Evolutionary conservation across 2,797 vertebrate genomes (phyloP), one percentile per base, ranked within the genome.

Genomic region (Poeciliopsis turneri): DNA sequence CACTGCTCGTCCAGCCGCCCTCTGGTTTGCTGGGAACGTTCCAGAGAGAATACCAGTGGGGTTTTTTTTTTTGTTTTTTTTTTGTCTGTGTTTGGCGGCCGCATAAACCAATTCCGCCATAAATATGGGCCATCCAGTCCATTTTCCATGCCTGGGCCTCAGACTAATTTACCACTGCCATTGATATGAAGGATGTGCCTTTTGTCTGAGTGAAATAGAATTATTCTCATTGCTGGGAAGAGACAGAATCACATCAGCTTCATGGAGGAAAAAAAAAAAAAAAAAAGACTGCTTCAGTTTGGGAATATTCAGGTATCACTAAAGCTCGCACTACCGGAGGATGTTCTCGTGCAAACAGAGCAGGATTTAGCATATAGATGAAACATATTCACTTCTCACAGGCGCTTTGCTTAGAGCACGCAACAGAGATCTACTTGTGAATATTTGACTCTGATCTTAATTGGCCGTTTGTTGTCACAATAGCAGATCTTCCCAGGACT

Each of bases 61-160:
- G 33, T 3, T 3, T 33, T 33, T 33, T 33, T 33, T 33, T 33
- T 33, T 33, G 1, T 33, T 87, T 92, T 92, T 86, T 87, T 82
- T 87, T 79, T 84, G 82, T 91, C 83, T 93, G 82, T 92, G 89
- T 89, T 90, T 91, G 88, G 72, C 72, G 79, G 88, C 82, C 76
- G 76, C 88, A 87, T 93, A 93, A 93, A 85, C 89, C 86, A 90
- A 86, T 91, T 91, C 83, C 82, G 59, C 77, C 86, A 85, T 92
- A 92, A 93, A 92, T 92, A 92, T 91, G 89, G 89, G 86, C 90
- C 82, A 88, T 90, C 86, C 77, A 86, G 91, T 92, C 91, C 86
- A 90, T 93, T 94, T 93, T 91, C 91, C 81, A 84, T 87, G 91
- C 61, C 89, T 89, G 87, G 82, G 79, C 84, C 87, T 78, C 83